Evolutionary conservation across 2,888 invertebrate genomes (phyloP).

Genomic region (Serrognathus titanus): DNA sequence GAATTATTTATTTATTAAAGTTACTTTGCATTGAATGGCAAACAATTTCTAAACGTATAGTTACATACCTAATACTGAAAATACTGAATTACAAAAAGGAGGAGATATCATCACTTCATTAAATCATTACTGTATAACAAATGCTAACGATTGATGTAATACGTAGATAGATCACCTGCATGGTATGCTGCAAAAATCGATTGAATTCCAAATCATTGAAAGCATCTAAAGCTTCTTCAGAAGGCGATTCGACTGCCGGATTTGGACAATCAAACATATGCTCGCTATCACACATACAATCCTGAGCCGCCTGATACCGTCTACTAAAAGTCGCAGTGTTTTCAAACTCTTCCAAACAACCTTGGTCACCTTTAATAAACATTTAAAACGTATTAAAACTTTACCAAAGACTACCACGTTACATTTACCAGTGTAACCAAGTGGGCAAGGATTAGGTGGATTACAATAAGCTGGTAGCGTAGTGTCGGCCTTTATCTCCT

Average conservation of each 20-base stretch:
- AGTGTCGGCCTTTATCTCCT: constrained; percentile 86
- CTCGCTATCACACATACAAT: constrained; percentile 97
- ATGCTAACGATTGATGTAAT: too few relatives aligned
- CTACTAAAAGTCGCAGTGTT: constrained; percentile 95
- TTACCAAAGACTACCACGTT: background rate
- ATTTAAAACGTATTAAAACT: background rate
- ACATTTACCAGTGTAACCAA: constrained; percentile 76
- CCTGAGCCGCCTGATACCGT: constrained; percentile 85
- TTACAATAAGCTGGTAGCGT: constrained; percentile 97
- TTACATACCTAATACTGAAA: too few relatives aligned
- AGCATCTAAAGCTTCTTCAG: constrained; percentile 37
- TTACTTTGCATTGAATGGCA: too few relatives aligned
- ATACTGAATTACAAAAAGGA: too few relatives aligned
- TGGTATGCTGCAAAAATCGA: constrained; percentile 60
- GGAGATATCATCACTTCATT: too few relatives aligned
- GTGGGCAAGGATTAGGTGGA: constrained; percentile 98
- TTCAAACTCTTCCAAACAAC: constrained; percentile 87
- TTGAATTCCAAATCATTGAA: constrained; percentile 60
- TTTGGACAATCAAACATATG: constrained; percentile 93
- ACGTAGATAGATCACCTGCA: constrained; percentile 48
- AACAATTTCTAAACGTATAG: too few relatives aligned
- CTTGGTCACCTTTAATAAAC: constrained; percentile 65
- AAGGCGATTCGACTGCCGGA: constrained; percentile 45
- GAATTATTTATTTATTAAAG: too few relatives aligned
- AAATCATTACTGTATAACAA: too few relatives aligned